A percentile compares a stretch with the other conserved stretches of the same genome.
phyloP scores from a whole-genome alignment of 2,113 vertebrate species.

The Tringa solitaria region DNA sequence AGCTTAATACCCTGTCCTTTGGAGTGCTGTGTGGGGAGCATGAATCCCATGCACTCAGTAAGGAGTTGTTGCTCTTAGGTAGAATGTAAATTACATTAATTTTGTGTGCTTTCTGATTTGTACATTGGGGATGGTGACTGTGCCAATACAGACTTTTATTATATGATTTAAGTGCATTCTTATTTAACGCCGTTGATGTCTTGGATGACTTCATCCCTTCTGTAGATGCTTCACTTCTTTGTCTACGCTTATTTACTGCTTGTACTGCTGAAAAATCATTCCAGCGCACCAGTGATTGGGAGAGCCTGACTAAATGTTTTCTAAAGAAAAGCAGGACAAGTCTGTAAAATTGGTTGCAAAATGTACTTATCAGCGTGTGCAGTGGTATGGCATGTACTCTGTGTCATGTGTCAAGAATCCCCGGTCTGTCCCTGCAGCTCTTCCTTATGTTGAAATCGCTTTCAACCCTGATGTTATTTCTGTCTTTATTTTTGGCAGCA shows the following conservation, averaged over 20 bases:
- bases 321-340: not conserved
- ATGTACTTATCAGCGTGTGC: accelerated
- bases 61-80: not conserved
- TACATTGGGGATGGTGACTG: not conserved
- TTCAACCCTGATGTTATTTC: not conserved
- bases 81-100: accelerated
- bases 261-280: not conserved
- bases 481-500: slow-evolving; percentile 25
- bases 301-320: not conserved
- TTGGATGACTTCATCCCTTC: not conserved
- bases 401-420: not conserved
- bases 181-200: not conserved
- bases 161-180: not conserved
- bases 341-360: not conserved
- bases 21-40: not conserved
- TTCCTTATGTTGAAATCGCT: not conserved
- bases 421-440: not conserved
- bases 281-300: not conserved
- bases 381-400: not conserved
- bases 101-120: not conserved
- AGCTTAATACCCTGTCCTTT: not conserved
- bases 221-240: not conserved
- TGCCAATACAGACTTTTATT: not conserved
- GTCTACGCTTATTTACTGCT: not conserved
- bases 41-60: not conserved